Conservation (phyloP, 1,140 invertebrate species). For the Heterodera schachtii region DNA sequence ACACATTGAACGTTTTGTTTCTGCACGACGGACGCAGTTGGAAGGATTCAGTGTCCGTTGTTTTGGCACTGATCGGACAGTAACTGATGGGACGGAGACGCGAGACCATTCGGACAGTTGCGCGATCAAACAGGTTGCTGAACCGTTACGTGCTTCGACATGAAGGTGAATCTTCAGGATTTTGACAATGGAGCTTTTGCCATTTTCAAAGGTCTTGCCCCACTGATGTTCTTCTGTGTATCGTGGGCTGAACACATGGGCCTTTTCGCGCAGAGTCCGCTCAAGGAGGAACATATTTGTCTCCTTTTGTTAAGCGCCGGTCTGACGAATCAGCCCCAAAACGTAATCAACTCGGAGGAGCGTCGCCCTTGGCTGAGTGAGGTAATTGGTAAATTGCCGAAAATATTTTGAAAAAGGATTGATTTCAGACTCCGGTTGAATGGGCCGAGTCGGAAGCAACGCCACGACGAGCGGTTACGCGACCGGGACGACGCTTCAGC, state of each 20-base stretch:
- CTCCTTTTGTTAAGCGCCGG: conserved; percentile 20
- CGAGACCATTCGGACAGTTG: background rate
- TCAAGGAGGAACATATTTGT: conserved; percentile 33
- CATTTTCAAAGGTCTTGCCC: conserved; percentile 25
- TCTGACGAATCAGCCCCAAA: conserved; percentile 8
- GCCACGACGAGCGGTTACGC: background rate
- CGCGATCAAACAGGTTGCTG: background rate
- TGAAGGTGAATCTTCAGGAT: background rate
- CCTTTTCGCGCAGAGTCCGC: conserved; percentile 22
- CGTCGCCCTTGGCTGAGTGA: background rate
- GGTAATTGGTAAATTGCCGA: background rate
- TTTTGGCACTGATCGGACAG: background rate
- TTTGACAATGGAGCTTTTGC: background rate
- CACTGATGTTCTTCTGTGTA: conserved; percentile 36
- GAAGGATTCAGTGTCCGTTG: background rate
- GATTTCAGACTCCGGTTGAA: conserved; percentile 13
- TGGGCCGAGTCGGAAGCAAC: background rate
- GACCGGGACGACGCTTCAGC: conserved; percentile 30
- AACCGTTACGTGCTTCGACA: background rate
- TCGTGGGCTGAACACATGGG: conserved; percentile 25
- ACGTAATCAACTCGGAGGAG: background rate
- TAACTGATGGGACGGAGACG: background rate
- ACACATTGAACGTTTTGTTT: conserved; percentile 30
- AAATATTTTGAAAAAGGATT: background rate
- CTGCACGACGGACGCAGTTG: background rate